A percentile compares a stretch with the other conserved stretches of the same genome.
phyloP scores from a whole-genome alignment of 1,140 invertebrate species.

The Drosophila sechellia region DNA sequence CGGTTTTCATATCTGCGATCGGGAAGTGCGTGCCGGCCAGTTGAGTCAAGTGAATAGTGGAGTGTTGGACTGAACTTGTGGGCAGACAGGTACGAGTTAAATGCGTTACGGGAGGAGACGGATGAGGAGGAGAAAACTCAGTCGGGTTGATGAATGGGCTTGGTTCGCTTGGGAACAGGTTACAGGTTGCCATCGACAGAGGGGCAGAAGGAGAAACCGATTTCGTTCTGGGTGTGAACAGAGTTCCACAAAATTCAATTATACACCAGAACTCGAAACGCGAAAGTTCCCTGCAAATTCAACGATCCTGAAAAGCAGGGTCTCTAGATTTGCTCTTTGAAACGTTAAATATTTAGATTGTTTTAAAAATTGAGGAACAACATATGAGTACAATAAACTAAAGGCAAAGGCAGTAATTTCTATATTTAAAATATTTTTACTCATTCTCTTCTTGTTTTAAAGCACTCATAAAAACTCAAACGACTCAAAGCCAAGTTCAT shows the following conservation, averaged over 20 bases:
- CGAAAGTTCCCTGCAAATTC: conserved; percentile 23
- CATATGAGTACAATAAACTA: too few relatives aligned
- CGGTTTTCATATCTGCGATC: conserved; percentile 15
- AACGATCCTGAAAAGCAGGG: background rate
- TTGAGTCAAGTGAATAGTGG: conserved; percentile 23
- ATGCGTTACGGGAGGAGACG: conserved; percentile 3
- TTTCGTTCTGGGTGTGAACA: conserved; percentile 31
- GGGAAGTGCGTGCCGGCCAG: conserved; percentile 39
- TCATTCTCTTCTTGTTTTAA: conserved; percentile 3
- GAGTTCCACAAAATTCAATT: conserved; percentile 31
- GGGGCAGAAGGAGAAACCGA: conserved; percentile 17
- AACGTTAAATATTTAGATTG: too few relatives aligned
- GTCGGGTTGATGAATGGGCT: conserved; percentile 51
- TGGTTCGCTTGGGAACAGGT: conserved; percentile 52
- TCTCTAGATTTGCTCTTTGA: conserved; percentile 2
- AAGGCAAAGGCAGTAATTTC: too few relatives aligned
- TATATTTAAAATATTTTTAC: background rate
- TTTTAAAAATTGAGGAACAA: too few relatives aligned
- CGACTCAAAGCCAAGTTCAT: conserved; percentile 45
- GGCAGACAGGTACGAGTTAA: conserved; percentile 27
- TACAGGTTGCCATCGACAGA: conserved; percentile 6
- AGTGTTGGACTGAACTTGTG: conserved; percentile 30
- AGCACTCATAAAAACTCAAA: conserved; percentile 1
- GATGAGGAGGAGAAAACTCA: background rate
- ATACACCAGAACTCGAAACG: conserved; percentile 20